Evolutionary conservation across 2,888 invertebrate genomes (phyloP), one percentile per base, ranked within the genome.

Genomic region (Bellardia pandia): DNA sequence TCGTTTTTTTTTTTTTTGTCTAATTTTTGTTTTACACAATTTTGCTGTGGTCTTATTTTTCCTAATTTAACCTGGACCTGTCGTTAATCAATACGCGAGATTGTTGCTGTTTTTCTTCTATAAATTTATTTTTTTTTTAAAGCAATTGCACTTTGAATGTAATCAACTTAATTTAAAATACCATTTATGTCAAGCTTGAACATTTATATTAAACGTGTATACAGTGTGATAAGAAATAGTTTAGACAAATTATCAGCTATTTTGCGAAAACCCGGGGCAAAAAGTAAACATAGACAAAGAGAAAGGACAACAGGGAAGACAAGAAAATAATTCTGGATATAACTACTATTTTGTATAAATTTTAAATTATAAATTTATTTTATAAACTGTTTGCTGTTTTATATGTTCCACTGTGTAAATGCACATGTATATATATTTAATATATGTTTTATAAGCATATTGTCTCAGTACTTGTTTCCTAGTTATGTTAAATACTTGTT

Each of bases 141-240:
- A 85, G 64, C 75, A 85, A 87, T 81, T 87, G 71, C 64, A 58
- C 42, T 68, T 58, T 78, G 85, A 87, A 85, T 87, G 85, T 75
- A 78, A 79, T 81, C 81, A 85, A 82, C 74, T 85, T 77, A 75
- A 85, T 72, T 83, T 83, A 40, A 86, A 79, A 71, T 72, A 71
- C 83, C 86, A 80, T 86, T 86, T 86, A 68, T 37, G 83, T 71
- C 69, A 58, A 78, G 56, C 45, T 23, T 62, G 64, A 4, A 75
- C 56, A 68, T 71, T 83, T 77, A 62, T 69, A 42, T 76, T 60
- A 40, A 51, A 60, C 9, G 14, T 14, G 9, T 14, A 23, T 4
- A 80, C 75, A 80, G 71, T 23, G 30, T 9, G 45, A 33, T 30
- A n/a, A 14, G 42, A 7, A 79, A 74, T 51, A 42, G 5, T 75